Conservation (phyloP, 2,888 invertebrate genomes). For the Cyaniris semiargus region DNA sequence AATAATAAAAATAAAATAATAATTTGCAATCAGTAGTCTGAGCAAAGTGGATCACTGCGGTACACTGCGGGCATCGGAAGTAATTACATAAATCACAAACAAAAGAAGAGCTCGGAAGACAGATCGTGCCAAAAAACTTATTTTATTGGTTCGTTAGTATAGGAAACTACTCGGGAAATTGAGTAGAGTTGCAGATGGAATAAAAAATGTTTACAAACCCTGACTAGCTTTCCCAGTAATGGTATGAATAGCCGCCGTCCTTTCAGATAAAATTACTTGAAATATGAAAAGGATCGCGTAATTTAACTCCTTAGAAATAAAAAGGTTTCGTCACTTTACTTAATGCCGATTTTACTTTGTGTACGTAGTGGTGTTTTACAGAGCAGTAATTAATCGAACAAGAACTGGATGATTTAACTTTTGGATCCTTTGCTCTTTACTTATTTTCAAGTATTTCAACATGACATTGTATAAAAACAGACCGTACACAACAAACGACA, state of each 20-base stretch:
- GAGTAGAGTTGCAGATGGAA: slow-evolving; percentile 53
- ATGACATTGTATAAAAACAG: too few relatives aligned
- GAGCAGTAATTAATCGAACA: background rate
- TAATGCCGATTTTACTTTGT: background rate
- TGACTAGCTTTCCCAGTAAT: slow-evolving; percentile 17
- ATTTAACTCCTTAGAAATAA: slow-evolving; percentile 7
- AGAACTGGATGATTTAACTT: background rate
- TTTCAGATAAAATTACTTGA: slow-evolving; percentile 26
- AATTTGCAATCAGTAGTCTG: background rate
- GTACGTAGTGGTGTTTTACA: background rate
- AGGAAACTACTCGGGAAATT: slow-evolving; percentile 60
- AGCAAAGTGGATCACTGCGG: background rate
- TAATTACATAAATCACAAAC: slow-evolving; percentile 22
- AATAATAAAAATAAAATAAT: too few relatives aligned
- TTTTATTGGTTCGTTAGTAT: slow-evolving; percentile 57
- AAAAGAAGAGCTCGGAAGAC: slow-evolving; percentile 49
- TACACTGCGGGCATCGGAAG: background rate
- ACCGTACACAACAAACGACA: too few relatives aligned
- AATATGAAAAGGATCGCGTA: slow-evolving; percentile 27
- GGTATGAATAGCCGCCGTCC: slow-evolving; percentile 2
- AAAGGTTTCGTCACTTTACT: background rate
- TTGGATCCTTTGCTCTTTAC: background rate
- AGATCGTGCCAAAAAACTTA: slow-evolving; percentile 59
- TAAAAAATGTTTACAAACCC: slow-evolving; percentile 45
- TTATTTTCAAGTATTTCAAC: too few relatives aligned